Evolutionary conservation across 2,797 vertebrate species (phyloP), one percentile per base, ranked within the genome.

Genomic region (Craterocephalus amniculus): DNA sequence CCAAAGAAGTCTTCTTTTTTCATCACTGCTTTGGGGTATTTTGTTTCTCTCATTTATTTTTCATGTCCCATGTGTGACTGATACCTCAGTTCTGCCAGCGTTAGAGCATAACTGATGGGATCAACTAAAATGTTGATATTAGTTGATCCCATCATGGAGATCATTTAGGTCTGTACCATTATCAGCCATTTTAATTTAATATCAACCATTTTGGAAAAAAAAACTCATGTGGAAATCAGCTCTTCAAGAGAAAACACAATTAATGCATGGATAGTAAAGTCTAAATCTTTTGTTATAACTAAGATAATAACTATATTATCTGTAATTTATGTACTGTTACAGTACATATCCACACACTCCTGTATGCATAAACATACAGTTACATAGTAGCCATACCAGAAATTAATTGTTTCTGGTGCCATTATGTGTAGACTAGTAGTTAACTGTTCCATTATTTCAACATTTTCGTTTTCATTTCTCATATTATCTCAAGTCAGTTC

Each of bases 1-100:
- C 62, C 4, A 22, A 63, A 38, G 27, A 35, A 26, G 45, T 20
- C 0, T 24, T 27, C 24, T 24, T 29, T 64, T 60, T 60, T 59
- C 1, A 22, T 52, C 22, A 3, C 32, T 68, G 57, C 40, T 13
- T 22, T 8, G 2, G 67, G 24, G 29, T 13, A 1, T 64, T 73
- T 64, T 60, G 38, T 72, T 70, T 65, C 31, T n/a, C 2, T 73
- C 10, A 4, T 45, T 48, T 22, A 27, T 58, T 9, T 55, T 14
- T 32, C 1, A n/a, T n/a, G 40, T 31, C 9, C 40, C 4, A 27
- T 43, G 5, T 57, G 52, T 72, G 35, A 60, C 58, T 7, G 70
- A n/a, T n/a, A 51, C 10, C 48, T 22, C 24, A 52, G 11, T 13
- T 26, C 11, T 52, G 11, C 6, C 24, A 52, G 22, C 49, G 5